Evolutionary conservation across 2,888 invertebrate species (phyloP).

Genomic region (Lumbricus terrestris): DNA sequence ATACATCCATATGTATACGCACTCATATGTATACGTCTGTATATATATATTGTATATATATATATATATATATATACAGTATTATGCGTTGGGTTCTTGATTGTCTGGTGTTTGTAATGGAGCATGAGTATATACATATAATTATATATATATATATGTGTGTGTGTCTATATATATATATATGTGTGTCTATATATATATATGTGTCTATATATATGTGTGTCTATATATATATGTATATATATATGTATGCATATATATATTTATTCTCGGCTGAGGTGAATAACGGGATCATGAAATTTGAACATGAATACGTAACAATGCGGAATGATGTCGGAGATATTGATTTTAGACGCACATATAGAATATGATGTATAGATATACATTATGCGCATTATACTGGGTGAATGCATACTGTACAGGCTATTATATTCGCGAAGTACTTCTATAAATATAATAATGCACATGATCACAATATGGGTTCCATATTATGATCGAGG

Average conservation of each 20-base stretch:
- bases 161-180: too few species aligned
- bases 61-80: too few species aligned
- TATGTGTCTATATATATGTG: too few species aligned
- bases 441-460: background rate
- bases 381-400: background rate
- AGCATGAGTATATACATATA: too few species aligned
- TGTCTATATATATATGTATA: too few species aligned
- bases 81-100: background rate
- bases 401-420: background rate
- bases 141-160: too few species aligned
- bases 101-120: background rate
- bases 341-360: background rate
- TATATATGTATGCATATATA: too few species aligned
- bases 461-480: too few species aligned
- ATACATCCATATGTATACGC: background rate
- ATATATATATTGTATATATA: background rate
- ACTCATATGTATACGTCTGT: background rate
- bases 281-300: background rate
- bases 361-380: background rate
- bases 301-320: background rate
- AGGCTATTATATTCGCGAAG: background rate
- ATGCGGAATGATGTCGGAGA: background rate
- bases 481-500: too few species aligned
- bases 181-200: too few species aligned
- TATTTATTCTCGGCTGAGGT: constrained; percentile 3